A percentile compares a stretch with the other conserved stretches of the same genome.
These are phyloP conservation scores for Papilio demoleus DNA, from an alignment of 2,888 invertebrate genomes.

Conservation along the genomic window DNA sequence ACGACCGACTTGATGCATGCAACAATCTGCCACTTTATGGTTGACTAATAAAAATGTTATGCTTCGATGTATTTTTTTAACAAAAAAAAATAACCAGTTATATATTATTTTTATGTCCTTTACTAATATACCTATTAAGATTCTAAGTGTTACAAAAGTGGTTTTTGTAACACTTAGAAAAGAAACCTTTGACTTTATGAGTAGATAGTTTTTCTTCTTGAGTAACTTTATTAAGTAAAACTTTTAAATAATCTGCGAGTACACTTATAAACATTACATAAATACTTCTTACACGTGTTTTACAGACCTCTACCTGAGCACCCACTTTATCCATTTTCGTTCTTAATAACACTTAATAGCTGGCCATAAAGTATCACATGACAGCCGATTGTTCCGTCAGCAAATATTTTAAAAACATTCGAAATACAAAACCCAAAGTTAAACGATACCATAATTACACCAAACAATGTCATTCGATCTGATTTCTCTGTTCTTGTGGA, in stretches of 20 bases:
- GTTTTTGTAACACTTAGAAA: too few species aligned
- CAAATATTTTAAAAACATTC: constrained; percentile 65
- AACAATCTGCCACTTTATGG: constrained; percentile 11
- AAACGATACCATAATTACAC: constrained; percentile 70
- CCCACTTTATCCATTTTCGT: background rate
- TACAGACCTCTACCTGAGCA: constrained; percentile 28
- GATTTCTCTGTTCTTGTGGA: constrained; percentile 54
- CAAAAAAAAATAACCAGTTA: background rate
- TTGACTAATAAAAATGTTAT: constrained; percentile 6
- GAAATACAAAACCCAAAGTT: constrained; percentile 57
- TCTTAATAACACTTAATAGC: constrained; percentile 53
- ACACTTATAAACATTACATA: background rate
- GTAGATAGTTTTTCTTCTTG: too few species aligned
- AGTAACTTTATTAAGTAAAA: too few species aligned
- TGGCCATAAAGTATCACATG: constrained; percentile 64
- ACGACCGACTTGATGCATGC: constrained; percentile 32
- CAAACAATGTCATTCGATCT: constrained; percentile 71
- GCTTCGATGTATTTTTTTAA: background rate
- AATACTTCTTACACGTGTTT: background rate
- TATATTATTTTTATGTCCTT: too few species aligned
- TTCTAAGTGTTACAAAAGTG: too few species aligned
- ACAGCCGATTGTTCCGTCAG: constrained; percentile 54
- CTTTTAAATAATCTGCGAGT: background rate
- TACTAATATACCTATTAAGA: too few species aligned
- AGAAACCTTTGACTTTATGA: too few species aligned